Evolutionary conservation across 2,888 invertebrate species (phyloP).

Genomic region (Tromatobia lineatoria): DNA sequence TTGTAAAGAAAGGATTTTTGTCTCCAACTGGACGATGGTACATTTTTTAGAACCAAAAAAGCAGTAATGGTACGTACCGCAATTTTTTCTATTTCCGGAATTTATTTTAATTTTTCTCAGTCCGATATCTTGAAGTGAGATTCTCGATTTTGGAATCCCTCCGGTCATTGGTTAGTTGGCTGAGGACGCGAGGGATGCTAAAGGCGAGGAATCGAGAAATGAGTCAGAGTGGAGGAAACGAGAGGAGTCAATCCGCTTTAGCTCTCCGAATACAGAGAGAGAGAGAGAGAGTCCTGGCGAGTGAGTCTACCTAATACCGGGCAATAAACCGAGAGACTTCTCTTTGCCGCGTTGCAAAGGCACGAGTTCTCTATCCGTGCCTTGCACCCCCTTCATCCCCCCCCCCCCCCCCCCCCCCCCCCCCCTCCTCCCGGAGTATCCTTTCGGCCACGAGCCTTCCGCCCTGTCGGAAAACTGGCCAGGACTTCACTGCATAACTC

Average conservation of each 20-base stretch:
- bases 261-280: constrained; percentile 23
- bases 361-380: constrained; percentile 65
- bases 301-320: constrained; percentile 56
- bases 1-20: no score
- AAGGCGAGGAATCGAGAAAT: constrained; percentile 38
- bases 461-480: constrained; percentile 46
- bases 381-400: constrained; percentile 70
- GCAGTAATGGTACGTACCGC: no score
- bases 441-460: constrained; percentile 56
- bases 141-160: not conserved
- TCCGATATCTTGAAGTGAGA: not conserved
- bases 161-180: not conserved
- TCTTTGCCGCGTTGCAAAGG: constrained; percentile 75
- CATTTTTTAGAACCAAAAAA: no score
- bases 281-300: constrained; percentile 56
- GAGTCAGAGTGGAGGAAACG: constrained; percentile 16
- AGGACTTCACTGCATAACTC: constrained; percentile 37
- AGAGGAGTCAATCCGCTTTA: constrained; percentile 68
- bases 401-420: constrained; percentile 68
- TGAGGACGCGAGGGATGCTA: not conserved
- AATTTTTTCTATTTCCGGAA: not conserved
- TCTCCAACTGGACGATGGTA: no score
- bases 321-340: constrained; percentile 76
- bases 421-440: constrained; percentile 63
- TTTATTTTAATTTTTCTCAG: not conserved